These are phyloP conservation scores for Rattus rattus DNA, from an alignment of 2,113 vertebrate species.

Conservation along the genomic window DNA sequence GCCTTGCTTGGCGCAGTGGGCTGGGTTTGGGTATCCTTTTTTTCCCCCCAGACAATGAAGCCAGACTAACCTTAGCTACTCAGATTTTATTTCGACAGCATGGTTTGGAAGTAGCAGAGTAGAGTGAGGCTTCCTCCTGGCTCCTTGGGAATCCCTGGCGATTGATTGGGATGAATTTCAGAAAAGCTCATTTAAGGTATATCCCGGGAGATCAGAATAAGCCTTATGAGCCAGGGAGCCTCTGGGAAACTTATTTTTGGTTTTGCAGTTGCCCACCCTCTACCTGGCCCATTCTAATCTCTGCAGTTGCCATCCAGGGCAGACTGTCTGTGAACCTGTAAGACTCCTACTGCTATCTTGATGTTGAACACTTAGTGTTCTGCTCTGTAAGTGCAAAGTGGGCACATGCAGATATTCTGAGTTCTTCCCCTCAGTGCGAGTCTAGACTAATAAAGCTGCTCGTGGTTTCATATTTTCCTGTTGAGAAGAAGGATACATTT, in stretches of 20 bases:
- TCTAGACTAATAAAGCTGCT: neutral
- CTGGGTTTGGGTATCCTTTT: neutral
- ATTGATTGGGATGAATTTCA: neutral
- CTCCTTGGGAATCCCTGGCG: neutral
- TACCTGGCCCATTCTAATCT: rapidly evolving
- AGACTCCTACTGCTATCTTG: neutral
- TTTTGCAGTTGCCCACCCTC: neutral
- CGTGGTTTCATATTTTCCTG: neutral
- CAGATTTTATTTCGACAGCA: no score
- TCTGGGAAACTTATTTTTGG: neutral
- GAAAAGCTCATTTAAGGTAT: neutral
- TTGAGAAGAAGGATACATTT: neutral
- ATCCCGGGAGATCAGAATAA: neutral
- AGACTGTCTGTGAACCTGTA: neutral
- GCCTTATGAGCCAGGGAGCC: neutral
- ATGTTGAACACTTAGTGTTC: neutral
- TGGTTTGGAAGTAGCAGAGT: neutral
- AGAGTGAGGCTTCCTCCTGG: neutral
- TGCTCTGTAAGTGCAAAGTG: neutral
- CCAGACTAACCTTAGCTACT: neutral
- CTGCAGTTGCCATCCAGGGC: neutral
- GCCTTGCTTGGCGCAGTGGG: neutral
- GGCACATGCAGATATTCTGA: neutral
- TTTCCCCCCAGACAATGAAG: neutral
- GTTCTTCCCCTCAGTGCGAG: neutral